These are phyloP conservation scores for Melanogrammus aeglefinus DNA, from an alignment of 2,797 vertebrate species.

Conservation along the genomic window DNA sequence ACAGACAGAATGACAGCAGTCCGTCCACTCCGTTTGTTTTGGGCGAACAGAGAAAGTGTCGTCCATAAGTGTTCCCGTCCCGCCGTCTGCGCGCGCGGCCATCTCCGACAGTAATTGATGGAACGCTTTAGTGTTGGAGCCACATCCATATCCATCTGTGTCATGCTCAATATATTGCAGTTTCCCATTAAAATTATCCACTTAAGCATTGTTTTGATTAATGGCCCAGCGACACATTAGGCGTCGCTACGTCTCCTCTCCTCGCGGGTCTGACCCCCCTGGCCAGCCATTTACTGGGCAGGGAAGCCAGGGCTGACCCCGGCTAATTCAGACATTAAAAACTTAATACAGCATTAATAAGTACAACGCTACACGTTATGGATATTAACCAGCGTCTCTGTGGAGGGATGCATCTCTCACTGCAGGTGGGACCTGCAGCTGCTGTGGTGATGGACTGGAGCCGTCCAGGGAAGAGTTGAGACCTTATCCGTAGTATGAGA, in stretches of 20 bases:
- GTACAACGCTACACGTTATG: slow-evolving; percentile 9
- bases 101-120: slow-evolving; percentile 66
- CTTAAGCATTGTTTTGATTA: slow-evolving; percentile 71
- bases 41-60: neutral
- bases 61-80: neutral
- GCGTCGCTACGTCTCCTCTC: neutral
- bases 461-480: neutral
- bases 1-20: neutral
- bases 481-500: neutral
- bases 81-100: slow-evolving; percentile 30
- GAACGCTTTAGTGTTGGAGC: slow-evolving; percentile 61
- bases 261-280: slow-evolving; percentile 67
- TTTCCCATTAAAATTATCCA: slow-evolving; percentile 73
- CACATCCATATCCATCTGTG: slow-evolving; percentile 72
- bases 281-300: slow-evolving; percentile 51
- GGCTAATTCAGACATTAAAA: slow-evolving; percentile 1
- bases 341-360: slow-evolving; percentile 2
- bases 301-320: slow-evolving; percentile 19
- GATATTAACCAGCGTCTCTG: slow-evolving; percentile 22
- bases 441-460: neutral
- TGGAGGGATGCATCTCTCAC: neutral
- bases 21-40: neutral
- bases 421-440: neutral
- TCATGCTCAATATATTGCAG: slow-evolving; percentile 75
- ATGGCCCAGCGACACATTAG: slow-evolving; percentile 69